These are phyloP conservation scores for Moxostoma hubbsi DNA, from an alignment of 2,797 vertebrate species.

Conservation along the genomic window DNA sequence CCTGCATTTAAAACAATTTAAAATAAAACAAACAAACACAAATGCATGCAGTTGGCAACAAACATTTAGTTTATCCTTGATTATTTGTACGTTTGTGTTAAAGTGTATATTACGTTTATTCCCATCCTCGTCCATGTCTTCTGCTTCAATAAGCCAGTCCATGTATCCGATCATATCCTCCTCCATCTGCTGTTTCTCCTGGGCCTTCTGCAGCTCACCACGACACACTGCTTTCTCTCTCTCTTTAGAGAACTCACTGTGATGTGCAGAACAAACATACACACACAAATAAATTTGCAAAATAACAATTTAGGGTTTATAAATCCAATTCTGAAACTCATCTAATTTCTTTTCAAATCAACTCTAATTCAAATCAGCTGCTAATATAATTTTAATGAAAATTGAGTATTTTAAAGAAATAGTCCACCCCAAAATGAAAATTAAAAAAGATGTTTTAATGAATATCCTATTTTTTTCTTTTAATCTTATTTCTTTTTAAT, in stretches of 20 bases:
- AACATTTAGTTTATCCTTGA: not conserved
- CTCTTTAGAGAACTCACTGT: conserved; percentile 98
- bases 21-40: not conserved
- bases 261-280: conserved; percentile 31
- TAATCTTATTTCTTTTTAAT: too few species aligned
- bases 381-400: too few species aligned
- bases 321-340: too few species aligned
- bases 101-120: conserved; percentile 67
- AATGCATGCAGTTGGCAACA: too few species aligned
- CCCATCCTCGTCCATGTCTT: conserved; percentile 95
- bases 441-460: too few species aligned
- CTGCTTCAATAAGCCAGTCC: conserved; percentile 98
- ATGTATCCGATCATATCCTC: conserved; percentile 97
- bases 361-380: too few species aligned
- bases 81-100: not conserved
- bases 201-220: conserved; percentile 94
- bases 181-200: conserved; percentile 97
- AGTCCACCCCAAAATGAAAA: too few species aligned
- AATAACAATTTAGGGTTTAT: too few species aligned
- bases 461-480: too few species aligned
- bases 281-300: not conserved
- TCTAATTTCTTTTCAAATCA: too few species aligned
- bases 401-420: too few species aligned
- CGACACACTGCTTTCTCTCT: conserved; percentile 97
- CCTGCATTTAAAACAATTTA: conserved; percentile 38